Conservation (phyloP, 2,797 vertebrate species). For the Schizopygopsis malacanthus region DNA sequence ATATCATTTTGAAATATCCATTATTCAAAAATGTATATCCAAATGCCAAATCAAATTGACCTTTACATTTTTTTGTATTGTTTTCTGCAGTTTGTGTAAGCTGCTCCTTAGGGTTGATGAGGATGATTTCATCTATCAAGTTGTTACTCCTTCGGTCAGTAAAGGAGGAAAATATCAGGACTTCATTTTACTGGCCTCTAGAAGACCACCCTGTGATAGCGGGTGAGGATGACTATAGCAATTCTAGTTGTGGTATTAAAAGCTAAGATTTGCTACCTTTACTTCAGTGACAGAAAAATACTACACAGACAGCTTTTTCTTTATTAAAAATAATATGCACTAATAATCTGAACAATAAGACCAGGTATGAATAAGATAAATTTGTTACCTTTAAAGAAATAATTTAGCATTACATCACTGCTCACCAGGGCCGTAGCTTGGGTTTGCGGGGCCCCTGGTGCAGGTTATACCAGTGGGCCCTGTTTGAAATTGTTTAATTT, state of each 20-base stretch:
- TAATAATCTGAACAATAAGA: background rate
- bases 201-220: conserved; percentile 83
- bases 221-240: conserved; percentile 74
- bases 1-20: background rate
- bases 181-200: conserved; percentile 89
- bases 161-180: conserved; percentile 81
- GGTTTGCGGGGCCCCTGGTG: too few relatives aligned
- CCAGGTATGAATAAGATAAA: background rate
- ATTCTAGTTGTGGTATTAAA: background rate
- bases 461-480: too few relatives aligned
- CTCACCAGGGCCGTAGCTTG: background rate
- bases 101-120: conserved; percentile 85
- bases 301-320: background rate
- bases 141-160: conserved; percentile 79
- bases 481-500: too few relatives aligned
- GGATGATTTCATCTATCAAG: conserved; percentile 88
- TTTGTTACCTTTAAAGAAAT: background rate
- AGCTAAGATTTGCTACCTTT: background rate
- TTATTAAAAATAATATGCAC: background rate
- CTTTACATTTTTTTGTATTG: background rate
- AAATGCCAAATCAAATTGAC: background rate
- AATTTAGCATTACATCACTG: background rate
- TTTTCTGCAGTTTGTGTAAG: conserved; percentile 79
- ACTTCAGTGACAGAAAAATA: background rate
- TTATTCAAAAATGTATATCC: background rate